Percentiles rank a stretch among this genome's conserved stretches.
These are phyloP conservation scores for Lottia gigantea DNA, from an alignment of 2,888 invertebrate species.

Conservation along the genomic window DNA sequence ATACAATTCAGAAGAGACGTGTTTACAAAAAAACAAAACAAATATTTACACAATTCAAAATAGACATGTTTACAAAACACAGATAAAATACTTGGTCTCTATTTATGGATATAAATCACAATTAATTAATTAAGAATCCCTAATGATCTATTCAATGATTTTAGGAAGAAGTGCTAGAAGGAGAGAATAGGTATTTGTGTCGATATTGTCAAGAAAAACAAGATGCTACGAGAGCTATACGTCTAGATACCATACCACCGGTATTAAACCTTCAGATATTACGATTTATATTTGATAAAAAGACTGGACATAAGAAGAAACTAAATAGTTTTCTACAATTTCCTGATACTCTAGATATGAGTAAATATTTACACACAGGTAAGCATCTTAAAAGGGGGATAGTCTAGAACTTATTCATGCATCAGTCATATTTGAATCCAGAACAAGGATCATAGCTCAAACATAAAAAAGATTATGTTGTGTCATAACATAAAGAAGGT, in stretches of 20 bases:
- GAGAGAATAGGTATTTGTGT: constrained; percentile 74
- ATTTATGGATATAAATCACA: no score
- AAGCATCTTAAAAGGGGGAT: not conserved
- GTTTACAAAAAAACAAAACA: no score
- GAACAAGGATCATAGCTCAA: no score
- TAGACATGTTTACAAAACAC: no score
- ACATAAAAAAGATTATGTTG: no score
- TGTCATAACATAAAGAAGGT: no score
- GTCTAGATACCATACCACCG: constrained; percentile 72
- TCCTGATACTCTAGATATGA: constrained; percentile 75
- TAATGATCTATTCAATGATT: not conserved
- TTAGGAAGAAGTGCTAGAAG: constrained; percentile 73
- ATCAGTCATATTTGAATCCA: no score
- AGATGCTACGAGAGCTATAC: constrained; percentile 73
- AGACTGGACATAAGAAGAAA: constrained; percentile 74
- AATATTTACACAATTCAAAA: no score
- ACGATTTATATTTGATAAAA: constrained; percentile 75
- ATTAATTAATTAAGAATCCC: no score
- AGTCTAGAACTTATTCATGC: no score
- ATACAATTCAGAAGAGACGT: no score
- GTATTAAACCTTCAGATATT: constrained; percentile 75
- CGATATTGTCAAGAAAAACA: constrained; percentile 72
- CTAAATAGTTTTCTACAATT: constrained; percentile 74
- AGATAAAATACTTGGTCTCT: no score
- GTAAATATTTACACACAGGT: constrained; percentile 54